Percentiles rank a stretch among this genome's conserved stretches.
Evolutionary conservation across 1,140 invertebrate species (phyloP).

Genomic region (Drosophila arawakana): DNA sequence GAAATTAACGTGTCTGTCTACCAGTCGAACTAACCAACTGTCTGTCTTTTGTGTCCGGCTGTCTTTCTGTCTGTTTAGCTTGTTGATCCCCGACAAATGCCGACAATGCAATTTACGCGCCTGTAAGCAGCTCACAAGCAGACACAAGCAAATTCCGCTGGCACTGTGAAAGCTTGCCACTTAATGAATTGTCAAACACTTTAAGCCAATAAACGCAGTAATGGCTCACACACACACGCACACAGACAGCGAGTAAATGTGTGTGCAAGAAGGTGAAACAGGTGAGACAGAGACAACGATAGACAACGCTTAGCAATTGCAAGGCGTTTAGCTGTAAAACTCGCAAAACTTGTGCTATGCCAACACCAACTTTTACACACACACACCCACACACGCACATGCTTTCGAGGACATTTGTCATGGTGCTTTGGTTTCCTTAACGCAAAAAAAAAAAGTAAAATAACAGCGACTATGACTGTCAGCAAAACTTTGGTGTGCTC

Average conservation of each 20-base stretch:
- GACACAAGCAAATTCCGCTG: conserved; percentile 39
- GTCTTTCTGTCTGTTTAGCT: conserved; percentile 16
- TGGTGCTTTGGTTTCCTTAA: conserved; percentile 61
- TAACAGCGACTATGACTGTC: conserved; percentile 60
- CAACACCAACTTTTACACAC: conserved; percentile 62
- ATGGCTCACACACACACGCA: conserved; percentile 46
- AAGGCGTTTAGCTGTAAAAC: conserved; percentile 81
- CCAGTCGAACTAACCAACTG: too few relatives aligned
- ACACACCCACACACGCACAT: conserved; percentile 23
- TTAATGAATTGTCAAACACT: conserved; percentile 83
- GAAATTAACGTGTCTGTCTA: conserved; percentile 50
- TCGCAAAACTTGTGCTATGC: conserved; percentile 66
- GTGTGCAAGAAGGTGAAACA: background rate
- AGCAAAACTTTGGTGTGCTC: conserved; percentile 67
- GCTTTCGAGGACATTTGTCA: conserved; percentile 68
- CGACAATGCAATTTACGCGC: conserved; percentile 73
- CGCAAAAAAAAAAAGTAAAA: conserved; percentile 6
- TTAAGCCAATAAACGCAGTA: conserved; percentile 81
- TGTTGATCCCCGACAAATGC: conserved; percentile 51
- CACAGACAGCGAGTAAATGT: background rate
- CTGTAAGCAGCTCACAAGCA: conserved; percentile 38
- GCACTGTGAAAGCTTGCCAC: conserved; percentile 49
- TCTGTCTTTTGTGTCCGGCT: too few relatives aligned
- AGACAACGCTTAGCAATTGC: conserved; percentile 63
- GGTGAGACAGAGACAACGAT: conserved; percentile 23